Percentiles rank a stretch among this genome's conserved stretches.
Conservation (phyloP, 23 tunicate genomes). For the Styela clava region DNA sequence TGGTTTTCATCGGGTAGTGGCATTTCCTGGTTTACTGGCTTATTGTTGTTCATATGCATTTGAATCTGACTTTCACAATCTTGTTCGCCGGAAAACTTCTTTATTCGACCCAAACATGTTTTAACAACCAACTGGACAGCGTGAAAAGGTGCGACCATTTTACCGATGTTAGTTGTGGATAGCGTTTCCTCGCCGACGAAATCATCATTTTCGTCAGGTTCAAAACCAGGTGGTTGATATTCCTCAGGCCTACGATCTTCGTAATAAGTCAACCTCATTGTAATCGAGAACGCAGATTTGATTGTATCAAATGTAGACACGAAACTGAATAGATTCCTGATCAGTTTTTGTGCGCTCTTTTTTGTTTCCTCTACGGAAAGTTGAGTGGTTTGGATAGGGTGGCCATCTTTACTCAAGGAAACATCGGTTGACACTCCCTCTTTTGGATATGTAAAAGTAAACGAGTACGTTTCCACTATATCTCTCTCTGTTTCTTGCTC, state of each 20-base stretch:
- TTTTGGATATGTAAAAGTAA: conserved; percentile 55
- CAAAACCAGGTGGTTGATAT: conserved; percentile 79
- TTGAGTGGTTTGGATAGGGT: neutral
- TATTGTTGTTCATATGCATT: conserved; percentile 10
- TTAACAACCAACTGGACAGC: conserved; percentile 27
- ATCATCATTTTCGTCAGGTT: conserved; percentile 20
- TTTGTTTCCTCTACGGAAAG: conserved; percentile 36
- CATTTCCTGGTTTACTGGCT: neutral
- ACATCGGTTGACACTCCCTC: conserved; percentile 51
- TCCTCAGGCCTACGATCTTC: conserved; percentile 47
- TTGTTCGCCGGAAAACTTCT: neutral
- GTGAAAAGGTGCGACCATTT: conserved; percentile 40
- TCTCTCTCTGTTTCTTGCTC: conserved; percentile 11
- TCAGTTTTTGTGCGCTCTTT: conserved; percentile 59
- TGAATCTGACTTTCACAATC: neutral
- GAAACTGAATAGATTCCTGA: conserved; percentile 47
- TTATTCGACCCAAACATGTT: neutral
- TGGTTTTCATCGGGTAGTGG: neutral
- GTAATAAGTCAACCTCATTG: conserved; percentile 57
- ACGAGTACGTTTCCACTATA: conserved; percentile 68
- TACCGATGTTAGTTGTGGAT: conserved; percentile 39
- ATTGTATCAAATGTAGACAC: conserved; percentile 38
- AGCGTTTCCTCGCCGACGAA: conserved; percentile 21
- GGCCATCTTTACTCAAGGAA: conserved; percentile 7
- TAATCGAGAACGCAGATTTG: conserved; percentile 40